A percentile compares a stretch with the other conserved stretches of the same genome.
Conservation (phyloP, 2,797 vertebrate species). For the Champsocephalus gunnari region DNA sequence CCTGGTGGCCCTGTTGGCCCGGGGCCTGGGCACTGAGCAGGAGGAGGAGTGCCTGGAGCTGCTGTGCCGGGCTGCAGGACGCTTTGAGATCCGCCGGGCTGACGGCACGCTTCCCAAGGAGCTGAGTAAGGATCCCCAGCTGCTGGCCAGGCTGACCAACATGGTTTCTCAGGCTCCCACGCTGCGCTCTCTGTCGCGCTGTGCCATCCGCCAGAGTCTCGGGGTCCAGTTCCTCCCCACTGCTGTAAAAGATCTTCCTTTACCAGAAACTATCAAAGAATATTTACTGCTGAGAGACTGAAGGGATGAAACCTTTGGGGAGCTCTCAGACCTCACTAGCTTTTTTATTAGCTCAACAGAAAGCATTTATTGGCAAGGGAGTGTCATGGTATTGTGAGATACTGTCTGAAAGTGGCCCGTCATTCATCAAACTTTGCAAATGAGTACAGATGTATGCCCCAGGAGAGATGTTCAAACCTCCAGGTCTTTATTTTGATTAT, state of each 20-base stretch:
- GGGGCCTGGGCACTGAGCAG: constrained; percentile 92
- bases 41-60: constrained; percentile 96
- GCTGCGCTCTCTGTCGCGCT: constrained; percentile 90
- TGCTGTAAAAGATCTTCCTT: constrained; percentile 92
- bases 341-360: constrained; percentile 48
- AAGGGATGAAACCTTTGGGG: constrained; percentile 31
- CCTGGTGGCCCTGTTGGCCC: constrained; percentile 91
- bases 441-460: constrained; percentile 26
- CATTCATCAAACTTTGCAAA: constrained; percentile 31
- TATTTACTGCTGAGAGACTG: constrained; percentile 91
- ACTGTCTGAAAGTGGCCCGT: constrained; percentile 28
- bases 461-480: constrained; percentile 5
- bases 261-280: constrained; percentile 93
- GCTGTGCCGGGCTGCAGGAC: constrained; percentile 90
- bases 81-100: constrained; percentile 88
- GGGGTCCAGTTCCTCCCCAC: constrained; percentile 91
- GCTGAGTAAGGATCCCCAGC: constrained; percentile 91
- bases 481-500: constrained; percentile 3
- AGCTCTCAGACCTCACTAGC: constrained; percentile 38
- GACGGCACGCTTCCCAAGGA: constrained; percentile 92
- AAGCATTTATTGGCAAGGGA: constrained; percentile 49
- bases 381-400: constrained; percentile 29
- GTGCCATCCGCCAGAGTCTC: constrained; percentile 89
- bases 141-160: constrained; percentile 88
- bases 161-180: constrained; percentile 90